Conservation (phyloP, 2,888 invertebrate genomes). For the Scaptomyza reducta region DNA sequence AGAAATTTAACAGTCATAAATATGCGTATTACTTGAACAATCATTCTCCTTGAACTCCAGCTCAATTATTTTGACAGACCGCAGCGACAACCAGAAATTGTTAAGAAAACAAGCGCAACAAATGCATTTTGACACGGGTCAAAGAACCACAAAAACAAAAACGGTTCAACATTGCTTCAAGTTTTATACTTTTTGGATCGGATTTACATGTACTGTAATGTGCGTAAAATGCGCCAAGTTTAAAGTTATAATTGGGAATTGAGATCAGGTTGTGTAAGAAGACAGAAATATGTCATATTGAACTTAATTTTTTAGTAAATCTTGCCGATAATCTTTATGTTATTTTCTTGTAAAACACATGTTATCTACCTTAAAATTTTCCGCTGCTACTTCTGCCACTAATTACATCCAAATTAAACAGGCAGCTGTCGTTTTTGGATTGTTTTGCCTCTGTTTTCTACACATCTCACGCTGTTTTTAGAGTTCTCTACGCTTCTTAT, state of each 20-base stretch:
- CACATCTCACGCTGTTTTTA: slow-evolving; percentile 37
- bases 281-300: background rate
- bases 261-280: background rate
- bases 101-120: slow-evolving; percentile 61
- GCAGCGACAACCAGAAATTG: slow-evolving; percentile 36
- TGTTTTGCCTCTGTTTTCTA: background rate
- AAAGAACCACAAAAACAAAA: background rate
- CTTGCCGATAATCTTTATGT: background rate
- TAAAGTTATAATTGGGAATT: background rate
- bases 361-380: slow-evolving; percentile 30
- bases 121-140: slow-evolving; percentile 62
- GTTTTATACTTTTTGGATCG: slow-evolving; percentile 21
- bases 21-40: slow-evolving; percentile 57
- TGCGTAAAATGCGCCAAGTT: slow-evolving; percentile 46
- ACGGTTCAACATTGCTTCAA: slow-evolving; percentile 3
- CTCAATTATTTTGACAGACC: slow-evolving; percentile 70
- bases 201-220: slow-evolving; percentile 35
- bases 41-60: slow-evolving; percentile 24
- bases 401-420: slow-evolving; percentile 46
- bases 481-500: slow-evolving; percentile 32
- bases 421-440: slow-evolving; percentile 48
- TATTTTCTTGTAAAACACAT: background rate
- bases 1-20: slow-evolving; percentile 65
- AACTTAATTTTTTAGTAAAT: background rate
- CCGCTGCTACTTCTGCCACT: slow-evolving; percentile 33